Base-by-base conservation (phyloP, 1,140 invertebrate species). In the Melitaea cinxia region DNA sequence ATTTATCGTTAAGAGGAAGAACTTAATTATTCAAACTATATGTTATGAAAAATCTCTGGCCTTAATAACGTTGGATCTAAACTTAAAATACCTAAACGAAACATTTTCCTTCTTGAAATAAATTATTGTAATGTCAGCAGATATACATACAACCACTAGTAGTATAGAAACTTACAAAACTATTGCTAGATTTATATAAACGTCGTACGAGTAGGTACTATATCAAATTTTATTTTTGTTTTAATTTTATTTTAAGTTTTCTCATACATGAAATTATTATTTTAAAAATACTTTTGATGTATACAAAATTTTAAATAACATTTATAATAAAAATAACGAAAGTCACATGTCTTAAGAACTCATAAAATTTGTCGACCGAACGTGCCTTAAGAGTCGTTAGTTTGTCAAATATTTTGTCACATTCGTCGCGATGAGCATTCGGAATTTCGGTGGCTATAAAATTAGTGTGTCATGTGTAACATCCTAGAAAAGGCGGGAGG, bases 381-480 rank as follows among this genome's bases (percentile, higher is more conserved):
- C 42, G 15, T 21, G 17, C 10, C 26, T 58, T 10, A 45, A 57
- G 28, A 4, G 45, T 19, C 14, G 28, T 47, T 49, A 57, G 42
- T 70, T 72, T 68, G 61, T 62, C 24, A 61, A 64, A 26, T 64
- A 58, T 60, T 69, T 77, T 78, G 73, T 77, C 68, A 74, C 65
- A 70, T 77, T 69, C 63, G 65, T 73, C 17, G 59, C 54, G 42
- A 60, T 66, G 57, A 65, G 56, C 39, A 50, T 56, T 62, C 60
- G 77, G 76, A 77, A 81, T 83, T 81, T 82, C 76, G 73, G 83
- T 85, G 82, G 78, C 83, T 80, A 84, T 87, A 84, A 87, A 65
- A 65, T 59, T 39, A 83, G 77, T 80, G 77, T 72, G 77, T 75
- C 65, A 70, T 56, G 78, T 83, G 84, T 62, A 65, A 87, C 62